Evolutionary conservation across 2,888 invertebrate species (phyloP).

Genomic region (Eristalinus sepulchralis): DNA sequence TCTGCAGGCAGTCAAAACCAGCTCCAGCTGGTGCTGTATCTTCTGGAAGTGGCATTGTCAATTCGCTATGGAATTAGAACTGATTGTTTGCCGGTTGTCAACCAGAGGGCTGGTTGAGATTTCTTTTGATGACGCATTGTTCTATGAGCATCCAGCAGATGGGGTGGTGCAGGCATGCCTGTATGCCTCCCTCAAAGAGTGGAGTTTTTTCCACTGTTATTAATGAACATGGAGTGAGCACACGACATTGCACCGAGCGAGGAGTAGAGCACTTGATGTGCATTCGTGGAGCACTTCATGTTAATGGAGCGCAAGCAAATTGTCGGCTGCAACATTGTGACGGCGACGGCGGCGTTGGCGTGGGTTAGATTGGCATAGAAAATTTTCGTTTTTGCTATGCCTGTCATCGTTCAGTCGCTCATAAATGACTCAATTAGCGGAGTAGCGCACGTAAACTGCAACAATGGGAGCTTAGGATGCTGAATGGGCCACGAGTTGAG

Average conservation of each 20-base stretch:
- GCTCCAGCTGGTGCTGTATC: neutral
- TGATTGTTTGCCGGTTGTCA: slow-evolving; percentile 15
- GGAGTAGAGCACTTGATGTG: slow-evolving; percentile 61
- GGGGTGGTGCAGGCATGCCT: slow-evolving; percentile 5
- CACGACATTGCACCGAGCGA: slow-evolving; percentile 1
- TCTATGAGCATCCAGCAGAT: neutral
- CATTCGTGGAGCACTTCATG: slow-evolving; percentile 64
- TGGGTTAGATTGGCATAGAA: slow-evolving; percentile 38
- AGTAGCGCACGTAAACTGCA: slow-evolving; percentile 56
- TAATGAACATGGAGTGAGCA: slow-evolving; percentile 8
- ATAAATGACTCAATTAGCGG: slow-evolving; percentile 70
- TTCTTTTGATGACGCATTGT: neutral
- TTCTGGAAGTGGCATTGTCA: slow-evolving; percentile 42
- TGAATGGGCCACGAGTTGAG: slow-evolving; percentile 64
- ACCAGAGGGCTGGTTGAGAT: neutral
- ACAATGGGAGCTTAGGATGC: slow-evolving; percentile 34
- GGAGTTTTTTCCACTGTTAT: neutral
- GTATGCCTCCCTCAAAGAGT: slow-evolving; percentile 38
- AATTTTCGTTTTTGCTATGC: slow-evolving; percentile 13
- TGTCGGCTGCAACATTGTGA: slow-evolving; percentile 53
- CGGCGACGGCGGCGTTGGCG: slow-evolving; percentile 62
- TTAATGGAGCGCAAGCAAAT: slow-evolving; percentile 63
- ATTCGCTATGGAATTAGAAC: slow-evolving; percentile 36
- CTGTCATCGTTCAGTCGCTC: slow-evolving; percentile 43
- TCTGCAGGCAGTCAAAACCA: neutral